Base-by-base conservation (phyloP, 2,113 vertebrate genomes). In the Acinonyx jubatus region DNA sequence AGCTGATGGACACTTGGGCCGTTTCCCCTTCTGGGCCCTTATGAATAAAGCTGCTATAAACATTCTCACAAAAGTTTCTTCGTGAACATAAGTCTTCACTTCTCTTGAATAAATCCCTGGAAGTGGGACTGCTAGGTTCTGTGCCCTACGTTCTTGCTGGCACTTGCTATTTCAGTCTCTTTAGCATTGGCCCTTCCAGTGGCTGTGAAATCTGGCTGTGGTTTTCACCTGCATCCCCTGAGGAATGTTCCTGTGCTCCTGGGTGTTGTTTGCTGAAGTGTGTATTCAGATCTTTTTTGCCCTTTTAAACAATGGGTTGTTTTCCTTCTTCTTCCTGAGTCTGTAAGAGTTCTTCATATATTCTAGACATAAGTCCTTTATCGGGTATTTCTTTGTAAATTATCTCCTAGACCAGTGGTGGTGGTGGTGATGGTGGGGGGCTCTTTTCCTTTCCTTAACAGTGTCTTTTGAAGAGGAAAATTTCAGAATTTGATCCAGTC, bases 281-380 rank as follows among this genome's bases (percentile, higher is more conserved):
- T 61, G 5, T 63, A 71, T 19, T 73, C 65, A 63, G 6, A 73
- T 63, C 50, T 38, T 94, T 50, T 89, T 50, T 48, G 31, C 41
- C 33, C 13, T 41, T 61, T 12, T 0, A 38, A 89, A 94, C 69
- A 81, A 65, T 16, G 45, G 29, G 27, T 57, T 66, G 15, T 84
- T 91, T 38, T 50, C 73, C 41, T 76, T 83, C 41, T 81, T 93
- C 76, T 85, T 71, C 65, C 13, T 63, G 73, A 91, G 55, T 94
- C 84, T 88, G 52, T 80, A 52, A 88, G 76, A 87, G n/a, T 92
- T 92, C 50, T 92, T 86, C 10, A 71, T 41, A 69, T 63, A 95
- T 48, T 88, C 38, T 45, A 55, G 45, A 82, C 36, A 57, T 2
- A 65, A 74, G 38, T 55, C 7, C 55, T 86, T 93, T 82, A 91